These are phyloP conservation scores for Pardosa pseudoannulata DNA, from an alignment of 2,888 invertebrate genomes.

Conservation along the genomic window DNA sequence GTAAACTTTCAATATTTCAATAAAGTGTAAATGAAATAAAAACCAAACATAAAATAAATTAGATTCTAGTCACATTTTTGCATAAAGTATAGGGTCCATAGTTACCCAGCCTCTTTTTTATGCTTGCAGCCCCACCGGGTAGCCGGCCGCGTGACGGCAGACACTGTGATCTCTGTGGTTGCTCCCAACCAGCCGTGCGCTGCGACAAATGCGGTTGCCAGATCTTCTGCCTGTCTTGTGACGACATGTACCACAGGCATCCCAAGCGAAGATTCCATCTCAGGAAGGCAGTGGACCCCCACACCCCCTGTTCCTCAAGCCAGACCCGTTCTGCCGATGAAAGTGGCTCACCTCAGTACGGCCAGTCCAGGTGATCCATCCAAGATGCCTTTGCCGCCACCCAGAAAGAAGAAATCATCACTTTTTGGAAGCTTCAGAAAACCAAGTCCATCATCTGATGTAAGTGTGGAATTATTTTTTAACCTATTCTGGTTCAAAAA, in stretches of 20 bases:
- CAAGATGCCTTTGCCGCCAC: slow-evolving; percentile 80
- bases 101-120: too few species aligned
- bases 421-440: slow-evolving; percentile 63
- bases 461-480: too few species aligned
- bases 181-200: slow-evolving; percentile 86
- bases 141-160: slow-evolving; percentile 79
- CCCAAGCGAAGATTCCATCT: slow-evolving; percentile 90
- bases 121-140: neutral
- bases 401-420: slow-evolving; percentile 80
- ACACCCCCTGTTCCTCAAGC: slow-evolving; percentile 28
- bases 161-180: slow-evolving; percentile 91
- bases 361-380: slow-evolving; percentile 64
- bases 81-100: too few species aligned
- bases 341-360: slow-evolving; percentile 28
- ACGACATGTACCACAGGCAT: slow-evolving; percentile 95
- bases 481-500: too few species aligned
- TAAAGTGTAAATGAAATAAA: too few species aligned
- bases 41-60: too few species aligned
- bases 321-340: slow-evolving; percentile 51
- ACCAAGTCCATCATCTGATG: slow-evolving; percentile 54
- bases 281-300: slow-evolving; percentile 81
- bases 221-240: slow-evolving; percentile 92
- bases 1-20: too few species aligned
- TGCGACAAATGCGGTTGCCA: slow-evolving; percentile 90
- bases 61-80: too few species aligned